These are phyloP conservation scores for Myodes glareolus DNA, from an alignment of 2,113 vertebrate species.

Conservation along the genomic window DNA sequence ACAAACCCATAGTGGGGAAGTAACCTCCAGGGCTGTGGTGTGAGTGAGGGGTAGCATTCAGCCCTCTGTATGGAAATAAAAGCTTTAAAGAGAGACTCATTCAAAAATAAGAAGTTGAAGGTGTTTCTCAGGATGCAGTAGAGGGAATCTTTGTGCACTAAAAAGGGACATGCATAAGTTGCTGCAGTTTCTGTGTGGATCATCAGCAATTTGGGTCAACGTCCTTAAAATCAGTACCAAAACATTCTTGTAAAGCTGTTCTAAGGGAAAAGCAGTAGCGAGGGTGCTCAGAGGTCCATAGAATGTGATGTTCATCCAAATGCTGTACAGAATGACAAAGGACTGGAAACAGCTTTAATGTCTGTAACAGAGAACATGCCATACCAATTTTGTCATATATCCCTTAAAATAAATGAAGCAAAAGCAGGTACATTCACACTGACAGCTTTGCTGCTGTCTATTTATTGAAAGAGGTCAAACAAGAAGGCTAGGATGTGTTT, in stretches of 20 bases:
- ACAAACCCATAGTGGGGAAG: neutral
- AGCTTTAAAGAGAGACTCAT: neutral
- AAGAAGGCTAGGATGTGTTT: neutral
- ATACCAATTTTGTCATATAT: neutral
- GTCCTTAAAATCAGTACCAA: neutral
- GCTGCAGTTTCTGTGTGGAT: neutral
- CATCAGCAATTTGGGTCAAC: neutral
- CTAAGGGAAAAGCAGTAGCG: neutral
- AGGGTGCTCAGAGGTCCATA: neutral
- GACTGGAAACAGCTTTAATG: neutral
- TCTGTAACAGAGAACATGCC: neutral
- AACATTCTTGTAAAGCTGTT: neutral
- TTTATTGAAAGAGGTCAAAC: neutral
- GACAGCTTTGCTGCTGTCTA: neutral
- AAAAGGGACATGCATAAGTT: neutral
- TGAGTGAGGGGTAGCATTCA: neutral
- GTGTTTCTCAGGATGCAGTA: neutral
- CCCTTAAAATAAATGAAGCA: neutral
- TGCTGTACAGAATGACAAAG: neutral
- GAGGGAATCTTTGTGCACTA: neutral
- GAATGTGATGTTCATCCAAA: neutral
- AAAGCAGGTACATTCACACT: neutral
- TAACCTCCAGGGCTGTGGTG: neutral
- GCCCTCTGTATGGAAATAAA: neutral
- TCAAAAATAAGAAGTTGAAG: neutral